Evolutionary conservation across 2,888 invertebrate genomes (phyloP).

Genomic region (Girardia tigrina): DNA sequence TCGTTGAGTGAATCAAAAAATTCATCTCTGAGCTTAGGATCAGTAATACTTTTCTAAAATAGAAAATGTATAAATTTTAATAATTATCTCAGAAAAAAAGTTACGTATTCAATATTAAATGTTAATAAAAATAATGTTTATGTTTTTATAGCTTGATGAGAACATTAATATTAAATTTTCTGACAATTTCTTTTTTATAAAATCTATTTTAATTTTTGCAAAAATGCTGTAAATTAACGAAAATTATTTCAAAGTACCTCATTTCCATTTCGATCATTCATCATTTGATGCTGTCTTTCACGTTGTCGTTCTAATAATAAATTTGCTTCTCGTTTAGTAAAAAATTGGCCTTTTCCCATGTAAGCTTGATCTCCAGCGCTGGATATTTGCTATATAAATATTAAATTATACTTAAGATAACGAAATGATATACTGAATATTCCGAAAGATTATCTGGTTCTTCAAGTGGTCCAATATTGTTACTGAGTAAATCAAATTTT

Average conservation of each 20-base stretch:
- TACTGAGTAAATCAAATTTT: conserved; percentile 46
- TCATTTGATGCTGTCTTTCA: neutral
- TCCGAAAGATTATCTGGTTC: neutral
- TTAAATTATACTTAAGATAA: neutral
- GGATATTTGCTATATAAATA: conserved; percentile 1
- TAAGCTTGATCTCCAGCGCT: conserved; percentile 6
- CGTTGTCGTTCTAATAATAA: neutral
- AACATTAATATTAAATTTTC: too few relatives aligned
- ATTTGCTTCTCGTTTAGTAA: neutral
- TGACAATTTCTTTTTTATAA: too few relatives aligned
- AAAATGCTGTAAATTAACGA: too few relatives aligned
- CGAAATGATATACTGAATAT: neutral
- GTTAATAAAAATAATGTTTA: too few relatives aligned
- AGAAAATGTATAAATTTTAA: neutral
- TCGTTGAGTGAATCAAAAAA: neutral
- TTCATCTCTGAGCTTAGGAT: neutral
- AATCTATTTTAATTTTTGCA: too few relatives aligned
- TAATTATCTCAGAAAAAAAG: too few relatives aligned
- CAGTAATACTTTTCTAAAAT: neutral
- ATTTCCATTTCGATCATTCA: neutral
- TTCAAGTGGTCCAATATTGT: neutral
- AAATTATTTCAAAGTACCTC: too few relatives aligned
- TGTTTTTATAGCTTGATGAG: too few relatives aligned
- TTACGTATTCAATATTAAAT: too few relatives aligned
- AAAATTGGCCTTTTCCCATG: neutral